Conservation (phyloP, 2,797 vertebrate genomes). For the Gorsachius magnificus region DNA sequence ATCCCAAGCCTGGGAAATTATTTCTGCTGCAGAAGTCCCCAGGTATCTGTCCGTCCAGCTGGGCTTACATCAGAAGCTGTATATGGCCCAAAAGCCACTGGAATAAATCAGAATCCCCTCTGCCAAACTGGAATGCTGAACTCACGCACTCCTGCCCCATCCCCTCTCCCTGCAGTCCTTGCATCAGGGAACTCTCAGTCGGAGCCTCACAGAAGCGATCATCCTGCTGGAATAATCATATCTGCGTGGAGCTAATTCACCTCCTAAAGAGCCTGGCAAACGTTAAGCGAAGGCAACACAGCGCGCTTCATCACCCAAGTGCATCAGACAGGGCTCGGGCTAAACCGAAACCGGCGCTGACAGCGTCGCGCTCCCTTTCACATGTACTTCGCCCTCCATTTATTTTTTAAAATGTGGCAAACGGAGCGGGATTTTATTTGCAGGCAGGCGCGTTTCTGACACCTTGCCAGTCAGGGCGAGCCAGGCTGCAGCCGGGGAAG, state of each 20-base stretch:
- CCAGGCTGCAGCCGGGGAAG: neutral
- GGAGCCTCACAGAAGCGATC: accelerated
- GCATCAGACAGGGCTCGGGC: neutral
- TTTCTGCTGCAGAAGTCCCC: neutral
- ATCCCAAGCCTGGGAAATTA: neutral
- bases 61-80: neutral
- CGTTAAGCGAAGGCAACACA: neutral
- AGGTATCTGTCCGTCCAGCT: neutral
- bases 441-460: neutral
- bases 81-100: neutral
- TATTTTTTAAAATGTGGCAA: neutral
- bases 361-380: neutral
- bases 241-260: neutral
- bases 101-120: neutral
- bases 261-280: conserved; percentile 8
- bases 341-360: neutral
- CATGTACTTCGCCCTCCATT: neutral
- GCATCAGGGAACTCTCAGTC: neutral
- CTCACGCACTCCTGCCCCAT: neutral
- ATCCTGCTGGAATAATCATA: neutral
- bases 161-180: neutral
- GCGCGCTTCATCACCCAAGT: neutral
- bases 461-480: neutral
- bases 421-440: neutral
- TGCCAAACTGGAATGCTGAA: neutral